Evolutionary conservation across 37 sponge, comb jelly and placozoan species (phyloP), one percentile per base, ranked within the genome.

Genomic region (Oopsacas minuta): DNA sequence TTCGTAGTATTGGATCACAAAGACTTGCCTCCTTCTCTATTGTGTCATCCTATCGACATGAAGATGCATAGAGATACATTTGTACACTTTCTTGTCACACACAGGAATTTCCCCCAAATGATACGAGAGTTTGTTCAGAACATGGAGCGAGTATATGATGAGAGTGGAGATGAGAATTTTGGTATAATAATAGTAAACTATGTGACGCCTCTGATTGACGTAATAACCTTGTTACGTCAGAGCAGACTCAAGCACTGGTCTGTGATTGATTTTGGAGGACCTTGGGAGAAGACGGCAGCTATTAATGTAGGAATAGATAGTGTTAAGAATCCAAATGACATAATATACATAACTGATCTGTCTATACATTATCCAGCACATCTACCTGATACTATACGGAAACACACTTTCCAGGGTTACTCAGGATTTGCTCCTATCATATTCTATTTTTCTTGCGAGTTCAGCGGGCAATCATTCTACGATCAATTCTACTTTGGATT

Each of bases 161-260:
- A 61, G 30, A 61, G 32, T 5, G 75, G 75, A 25, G 75, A 61
- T n/a, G 75, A 61, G 30, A 61, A 61, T 12, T 61, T 61, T 34
- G 75, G 75, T 20, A 34, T 61, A 61, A 61, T 61, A 10, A 61
- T 61, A 61, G 75, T 61, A 32, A 61, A 61, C 22, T 61, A 61
- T 61, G 28, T 32, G 28, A 25, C 75, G 22, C 28, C 75, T 61
- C 32, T 3, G 7, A 20, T 61, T 3, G 28, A n/a, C 30, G 22
- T 61, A 3, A n/a, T 34, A 20, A 61, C 28, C 75, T 12, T 61
- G 75, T 25, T 61, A 34, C 75, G 30, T 7, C 75, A 61, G 75
- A 61, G 75, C 75, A 61, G 30, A 20, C 75, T 61, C 32, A 61
- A 61, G 30, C 75, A 61, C 75, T 61, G 75, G 75, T 61, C 75